These are phyloP conservation scores for Aromia moschata DNA, from an alignment of 2,888 invertebrate species.

Conservation along the genomic window DNA sequence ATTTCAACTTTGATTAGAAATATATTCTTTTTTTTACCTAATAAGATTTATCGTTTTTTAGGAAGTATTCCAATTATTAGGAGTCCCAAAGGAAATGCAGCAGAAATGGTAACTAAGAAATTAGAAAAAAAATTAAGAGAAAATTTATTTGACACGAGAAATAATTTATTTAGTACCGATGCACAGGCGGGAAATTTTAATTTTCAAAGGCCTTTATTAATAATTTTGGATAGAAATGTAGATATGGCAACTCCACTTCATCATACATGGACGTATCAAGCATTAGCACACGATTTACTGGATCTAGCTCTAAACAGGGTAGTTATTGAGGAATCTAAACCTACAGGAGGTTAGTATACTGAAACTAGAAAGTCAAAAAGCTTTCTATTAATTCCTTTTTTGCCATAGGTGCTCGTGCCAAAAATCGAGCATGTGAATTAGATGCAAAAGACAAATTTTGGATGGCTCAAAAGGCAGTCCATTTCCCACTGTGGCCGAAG, in stretches of 20 bases:
- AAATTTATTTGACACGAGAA: slow-evolving; percentile 95
- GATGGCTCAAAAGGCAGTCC: slow-evolving; percentile 94
- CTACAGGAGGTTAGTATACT: slow-evolving; percentile 51
- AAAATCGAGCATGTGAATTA: slow-evolving; percentile 89
- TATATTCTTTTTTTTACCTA: too few species aligned
- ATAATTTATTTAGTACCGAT: slow-evolving; percentile 92
- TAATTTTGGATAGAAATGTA: slow-evolving; percentile 91
- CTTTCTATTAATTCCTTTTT: background rate
- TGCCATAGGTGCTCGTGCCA: slow-evolving; percentile 71
- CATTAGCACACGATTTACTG: slow-evolving; percentile 94
- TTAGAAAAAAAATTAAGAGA: slow-evolving; percentile 96
- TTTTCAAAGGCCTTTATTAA: slow-evolving; percentile 92
- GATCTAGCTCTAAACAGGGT: slow-evolving; percentile 88
- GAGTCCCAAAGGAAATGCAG: slow-evolving; percentile 94
- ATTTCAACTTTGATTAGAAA: too few species aligned
- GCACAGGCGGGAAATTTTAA: slow-evolving; percentile 80
- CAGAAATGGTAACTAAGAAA: slow-evolving; percentile 97
- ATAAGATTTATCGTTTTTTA: slow-evolving; percentile 52
- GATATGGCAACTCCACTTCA: slow-evolving; percentile 98
- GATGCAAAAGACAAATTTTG: slow-evolving; percentile 92
- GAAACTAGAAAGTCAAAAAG: slow-evolving; percentile 3
- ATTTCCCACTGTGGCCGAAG: slow-evolving; percentile 95
- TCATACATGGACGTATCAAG: slow-evolving; percentile 99
- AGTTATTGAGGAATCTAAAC: slow-evolving; percentile 57
- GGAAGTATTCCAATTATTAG: slow-evolving; percentile 89